Conservation (phyloP, 2,113 vertebrate genomes). For the Pseudopodoces humilis region DNA sequence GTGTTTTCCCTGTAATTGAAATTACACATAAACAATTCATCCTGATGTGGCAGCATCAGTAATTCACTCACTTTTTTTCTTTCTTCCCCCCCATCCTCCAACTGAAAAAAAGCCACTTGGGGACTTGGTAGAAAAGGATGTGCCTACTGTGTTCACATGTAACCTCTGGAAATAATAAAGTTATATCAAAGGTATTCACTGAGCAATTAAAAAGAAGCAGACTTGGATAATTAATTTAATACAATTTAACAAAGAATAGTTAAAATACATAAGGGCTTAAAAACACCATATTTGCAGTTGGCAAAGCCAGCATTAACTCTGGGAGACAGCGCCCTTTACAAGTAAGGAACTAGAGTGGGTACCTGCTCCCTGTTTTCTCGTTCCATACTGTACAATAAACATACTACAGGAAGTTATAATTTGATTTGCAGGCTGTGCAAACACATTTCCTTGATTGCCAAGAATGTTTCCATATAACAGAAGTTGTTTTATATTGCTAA, state of each 20-base stretch:
- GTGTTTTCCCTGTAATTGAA: slow-evolving; percentile 7
- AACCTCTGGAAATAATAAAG: neutral
- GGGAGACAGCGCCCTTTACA: neutral
- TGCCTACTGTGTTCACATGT: neutral
- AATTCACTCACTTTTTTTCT: neutral
- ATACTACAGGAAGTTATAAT: neutral
- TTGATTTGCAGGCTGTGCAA: neutral
- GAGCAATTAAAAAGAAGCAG: neutral
- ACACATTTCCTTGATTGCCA: neutral
- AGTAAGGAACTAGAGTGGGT: neutral
- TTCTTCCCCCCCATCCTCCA: accelerated
- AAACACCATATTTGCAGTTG: neutral
- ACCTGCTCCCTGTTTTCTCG: neutral
- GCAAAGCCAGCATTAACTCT: neutral
- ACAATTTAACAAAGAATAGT: neutral
- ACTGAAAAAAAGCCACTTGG: accelerated
- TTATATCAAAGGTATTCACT: neutral
- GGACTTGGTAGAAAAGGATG: neutral
- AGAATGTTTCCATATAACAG: neutral
- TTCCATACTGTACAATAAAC: neutral
- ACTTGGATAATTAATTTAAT: neutral
- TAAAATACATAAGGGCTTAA: neutral
- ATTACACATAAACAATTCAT: neutral
- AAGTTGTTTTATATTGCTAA: neutral
- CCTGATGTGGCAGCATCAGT: neutral